These are phyloP conservation scores for Tricholaema leucomelas DNA, from an alignment of 2,113 vertebrate species.

Conservation along the genomic window DNA sequence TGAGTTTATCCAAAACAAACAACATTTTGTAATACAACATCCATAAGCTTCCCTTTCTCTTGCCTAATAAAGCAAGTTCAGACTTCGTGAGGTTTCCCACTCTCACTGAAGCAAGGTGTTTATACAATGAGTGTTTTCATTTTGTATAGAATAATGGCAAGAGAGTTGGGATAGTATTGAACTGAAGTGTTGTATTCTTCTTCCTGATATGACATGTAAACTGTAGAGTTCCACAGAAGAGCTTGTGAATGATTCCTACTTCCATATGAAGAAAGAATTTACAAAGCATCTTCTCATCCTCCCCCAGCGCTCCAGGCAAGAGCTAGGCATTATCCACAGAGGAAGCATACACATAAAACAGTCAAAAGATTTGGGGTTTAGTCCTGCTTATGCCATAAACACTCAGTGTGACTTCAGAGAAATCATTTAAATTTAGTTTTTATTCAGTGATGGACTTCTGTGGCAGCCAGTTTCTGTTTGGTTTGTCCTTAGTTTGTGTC, in stretches of 20 bases:
- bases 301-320: background rate
- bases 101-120: background rate
- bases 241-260: background rate
- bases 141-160: background rate
- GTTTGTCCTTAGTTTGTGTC: background rate
- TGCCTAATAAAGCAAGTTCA: background rate
- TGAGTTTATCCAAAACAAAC: background rate
- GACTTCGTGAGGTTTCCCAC: background rate
- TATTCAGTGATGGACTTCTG: background rate
- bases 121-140: background rate
- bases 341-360: background rate
- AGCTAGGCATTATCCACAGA: background rate
- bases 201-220: background rate
- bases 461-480: constrained; percentile 16
- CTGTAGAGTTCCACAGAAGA: background rate
- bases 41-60: background rate
- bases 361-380: background rate
- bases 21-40: background rate
- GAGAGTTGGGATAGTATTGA: background rate
- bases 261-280: background rate
- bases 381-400: constrained; percentile 30
- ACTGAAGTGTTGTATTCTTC: background rate
- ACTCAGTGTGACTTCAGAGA: constrained; percentile 14
- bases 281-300: background rate
- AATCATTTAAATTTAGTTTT: background rate